Evolutionary conservation across 2,888 invertebrate genomes (phyloP).

Genomic region (Hirtodrosophila confusa): DNA sequence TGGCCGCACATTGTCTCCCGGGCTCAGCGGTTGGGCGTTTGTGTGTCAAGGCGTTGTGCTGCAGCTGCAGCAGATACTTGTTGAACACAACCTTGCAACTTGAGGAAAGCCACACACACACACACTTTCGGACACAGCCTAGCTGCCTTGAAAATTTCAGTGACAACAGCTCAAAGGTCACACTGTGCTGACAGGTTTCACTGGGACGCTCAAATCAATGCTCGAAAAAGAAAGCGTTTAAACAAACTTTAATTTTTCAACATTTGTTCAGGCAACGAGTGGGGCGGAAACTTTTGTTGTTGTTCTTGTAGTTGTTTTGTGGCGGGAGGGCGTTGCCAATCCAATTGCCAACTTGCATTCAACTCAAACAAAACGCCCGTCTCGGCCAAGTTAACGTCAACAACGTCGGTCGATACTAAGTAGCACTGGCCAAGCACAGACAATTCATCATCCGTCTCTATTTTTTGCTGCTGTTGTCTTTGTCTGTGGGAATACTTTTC

Average conservation of each 20-base stretch:
- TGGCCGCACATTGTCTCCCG: slow-evolving; percentile 59
- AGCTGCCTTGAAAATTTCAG: slow-evolving; percentile 61
- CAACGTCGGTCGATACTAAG: slow-evolving; percentile 51
- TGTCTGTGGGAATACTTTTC: slow-evolving; percentile 26
- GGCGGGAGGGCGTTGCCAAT: slow-evolving; percentile 62
- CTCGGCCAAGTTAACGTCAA: slow-evolving; percentile 61
- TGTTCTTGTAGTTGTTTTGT: slow-evolving; percentile 31
- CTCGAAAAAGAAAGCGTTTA: slow-evolving; percentile 18
- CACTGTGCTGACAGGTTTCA: slow-evolving; percentile 30
- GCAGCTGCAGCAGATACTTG: slow-evolving; percentile 63
- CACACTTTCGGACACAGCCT: slow-evolving; percentile 2
- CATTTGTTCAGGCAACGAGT: slow-evolving; percentile 46
- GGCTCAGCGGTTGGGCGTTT: slow-evolving; percentile 54
- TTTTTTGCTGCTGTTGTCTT: slow-evolving; percentile 8
- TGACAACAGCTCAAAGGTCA: slow-evolving; percentile 55
- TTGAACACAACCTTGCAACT: slow-evolving; percentile 69
- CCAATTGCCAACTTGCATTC: slow-evolving; percentile 72
- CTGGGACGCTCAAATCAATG: slow-evolving; percentile 53
- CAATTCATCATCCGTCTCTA: slow-evolving; percentile 50
- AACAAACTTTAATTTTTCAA: slow-evolving; percentile 57
- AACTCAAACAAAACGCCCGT: slow-evolving; percentile 61
- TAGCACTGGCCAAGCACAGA: slow-evolving; percentile 41
- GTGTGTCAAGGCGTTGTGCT: slow-evolving; percentile 68
- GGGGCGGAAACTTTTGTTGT: slow-evolving; percentile 52
- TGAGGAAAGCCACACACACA: slow-evolving; percentile 29